Conservation (phyloP, 2,888 invertebrate species). For the Andrena fulva region DNA sequence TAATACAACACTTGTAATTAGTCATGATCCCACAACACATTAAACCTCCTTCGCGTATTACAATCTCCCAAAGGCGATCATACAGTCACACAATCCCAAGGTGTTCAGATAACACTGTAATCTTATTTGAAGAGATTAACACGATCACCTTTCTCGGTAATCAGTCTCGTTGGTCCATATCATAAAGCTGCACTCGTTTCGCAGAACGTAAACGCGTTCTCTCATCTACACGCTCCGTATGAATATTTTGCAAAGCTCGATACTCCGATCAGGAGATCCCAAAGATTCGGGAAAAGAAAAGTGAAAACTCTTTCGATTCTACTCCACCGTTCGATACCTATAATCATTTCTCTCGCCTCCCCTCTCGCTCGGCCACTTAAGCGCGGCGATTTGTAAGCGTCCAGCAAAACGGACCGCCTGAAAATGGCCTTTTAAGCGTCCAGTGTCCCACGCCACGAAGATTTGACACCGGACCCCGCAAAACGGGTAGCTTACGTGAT, state of each 20-base stretch:
- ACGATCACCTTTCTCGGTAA: slow-evolving; percentile 22
- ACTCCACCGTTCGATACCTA: no score
- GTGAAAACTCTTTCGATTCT: no score
- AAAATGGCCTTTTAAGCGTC: slow-evolving; percentile 56
- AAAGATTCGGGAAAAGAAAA: no score
- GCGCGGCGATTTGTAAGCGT: slow-evolving; percentile 40
- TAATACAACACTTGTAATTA: no score
- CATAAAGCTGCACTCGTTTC: slow-evolving; percentile 25
- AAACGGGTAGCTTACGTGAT: slow-evolving; percentile 72
- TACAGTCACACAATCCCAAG: neutral
- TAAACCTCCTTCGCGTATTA: neutral
- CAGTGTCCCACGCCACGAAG: slow-evolving; percentile 81
- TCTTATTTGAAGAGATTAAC: slow-evolving; percentile 35
- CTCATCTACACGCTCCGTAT: no score
- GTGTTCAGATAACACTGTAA: slow-evolving; percentile 33
- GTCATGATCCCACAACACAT: no score
- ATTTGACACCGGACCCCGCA: slow-evolving; percentile 80
- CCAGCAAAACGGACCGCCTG: slow-evolving; percentile 17
- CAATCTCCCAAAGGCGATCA: neutral
- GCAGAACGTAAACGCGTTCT: neutral
- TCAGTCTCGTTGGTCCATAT: slow-evolving; percentile 35
- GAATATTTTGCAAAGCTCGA: no score
- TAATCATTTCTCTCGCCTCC: neutral
- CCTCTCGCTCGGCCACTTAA: neutral
- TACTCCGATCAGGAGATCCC: no score